Base-by-base conservation (phyloP, 2,797 vertebrate genomes). In the Champsocephalus gunnari region DNA sequence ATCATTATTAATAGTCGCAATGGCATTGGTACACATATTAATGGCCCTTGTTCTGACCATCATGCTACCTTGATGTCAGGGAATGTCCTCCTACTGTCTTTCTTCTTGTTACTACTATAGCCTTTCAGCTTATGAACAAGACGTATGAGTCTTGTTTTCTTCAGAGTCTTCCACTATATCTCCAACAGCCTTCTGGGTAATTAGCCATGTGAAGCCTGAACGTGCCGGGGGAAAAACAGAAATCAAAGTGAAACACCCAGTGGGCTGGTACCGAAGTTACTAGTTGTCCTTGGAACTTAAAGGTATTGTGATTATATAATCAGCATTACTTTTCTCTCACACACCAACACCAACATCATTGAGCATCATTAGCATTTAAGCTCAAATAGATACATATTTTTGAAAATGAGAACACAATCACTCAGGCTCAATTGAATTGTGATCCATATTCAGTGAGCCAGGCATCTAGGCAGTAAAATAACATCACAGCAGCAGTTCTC, bases 371-470 rank as follows among this genome's bases (percentile, higher is more conserved):
- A 75, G 60, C 78, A 74, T 77, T 38, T 63, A 44, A 14, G 45
- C 75, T 53, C 7, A 57, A 80, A 73, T 71, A 80, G 76, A 77
- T 53, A 9, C 24, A 54, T 53, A 21, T 1, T 9, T 56, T 73
- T 67, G 69, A 80, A 32, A 73, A 71, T 71, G 45, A 71, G 65
- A 77, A 68, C 24, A 59, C 24, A 61, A 41, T 80, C 50, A 61
- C 59, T 54, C 48, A 66, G 53, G 82, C 21, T 64, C 6, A 24
- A 21, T 19, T 68, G 45, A 66, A 66, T 60, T 70, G 57, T 59
- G 28, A 85, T 79, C 56, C 32, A 71, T 80, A 71, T 79, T 75
- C 65, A 74, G 34, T 56, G 50, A 81, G 32, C 14, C 68, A 61
- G 50, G 12, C 55, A 58, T 54, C 12, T 63, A 69, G 50, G 64